phyloP scores from a whole-genome alignment of 2,888 invertebrate species.

The Epirrita christyi region DNA sequence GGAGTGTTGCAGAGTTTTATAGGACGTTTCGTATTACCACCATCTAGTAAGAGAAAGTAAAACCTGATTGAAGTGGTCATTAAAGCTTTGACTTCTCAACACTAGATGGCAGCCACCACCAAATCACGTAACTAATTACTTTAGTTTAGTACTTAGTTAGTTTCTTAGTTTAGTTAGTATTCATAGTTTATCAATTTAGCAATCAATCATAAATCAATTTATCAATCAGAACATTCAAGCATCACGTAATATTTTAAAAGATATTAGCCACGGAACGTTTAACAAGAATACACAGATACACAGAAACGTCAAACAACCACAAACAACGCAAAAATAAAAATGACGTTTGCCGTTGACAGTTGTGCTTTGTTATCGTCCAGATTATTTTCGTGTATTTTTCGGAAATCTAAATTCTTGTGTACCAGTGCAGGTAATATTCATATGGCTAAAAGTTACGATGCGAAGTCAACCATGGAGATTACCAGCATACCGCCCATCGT shows the following conservation, averaged over 20 bases:
- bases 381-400: conserved; percentile 69
- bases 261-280: too few relatives aligned
- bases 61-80: background rate
- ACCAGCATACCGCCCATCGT: conserved; percentile 85
- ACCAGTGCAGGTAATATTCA: conserved; percentile 66
- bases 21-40: background rate
- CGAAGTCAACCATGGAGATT: conserved; percentile 72
- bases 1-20: too few relatives aligned
- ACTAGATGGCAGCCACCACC: background rate
- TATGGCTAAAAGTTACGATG: conserved; percentile 75
- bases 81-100: background rate
- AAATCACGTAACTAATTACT: too few relatives aligned
- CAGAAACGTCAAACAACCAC: conserved; percentile 26
- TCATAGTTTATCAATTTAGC: too few relatives aligned
- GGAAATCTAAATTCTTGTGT: conserved; percentile 69
- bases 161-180: too few relatives aligned
- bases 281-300: too few relatives aligned
- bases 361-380: conserved; percentile 76
- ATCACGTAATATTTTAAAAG: too few relatives aligned
- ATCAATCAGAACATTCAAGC: background rate
- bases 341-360: conserved; percentile 77
- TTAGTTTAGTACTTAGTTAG: too few relatives aligned
- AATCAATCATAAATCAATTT: too few relatives aligned
- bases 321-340: conserved; percentile 54
- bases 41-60: background rate